Conservation (phyloP, 2,113 vertebrate species). For the Phalacrocorax brasilianus region DNA sequence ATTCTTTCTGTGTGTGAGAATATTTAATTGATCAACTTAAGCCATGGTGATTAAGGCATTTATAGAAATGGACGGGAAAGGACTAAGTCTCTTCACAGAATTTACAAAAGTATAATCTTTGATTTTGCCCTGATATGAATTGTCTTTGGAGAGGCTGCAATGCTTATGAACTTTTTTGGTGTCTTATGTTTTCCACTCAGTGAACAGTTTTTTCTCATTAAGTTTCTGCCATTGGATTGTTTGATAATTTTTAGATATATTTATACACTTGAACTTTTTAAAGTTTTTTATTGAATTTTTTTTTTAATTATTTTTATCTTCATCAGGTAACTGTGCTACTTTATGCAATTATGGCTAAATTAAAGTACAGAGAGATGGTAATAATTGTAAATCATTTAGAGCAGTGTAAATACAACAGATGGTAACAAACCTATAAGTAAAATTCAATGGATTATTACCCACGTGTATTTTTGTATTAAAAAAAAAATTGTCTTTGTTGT, state of each 20-base stretch:
- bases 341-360: not conserved
- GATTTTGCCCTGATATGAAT: not conserved
- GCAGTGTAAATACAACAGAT: not conserved
- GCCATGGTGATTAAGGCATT: not conserved
- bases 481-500: not conserved
- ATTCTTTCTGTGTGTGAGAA: not conserved
- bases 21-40: not conserved
- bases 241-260: not conserved
- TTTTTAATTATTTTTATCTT: not conserved
- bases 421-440: not conserved
- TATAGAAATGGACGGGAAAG: not conserved
- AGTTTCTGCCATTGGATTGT: not conserved
- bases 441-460: not conserved
- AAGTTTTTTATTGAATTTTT: not conserved
- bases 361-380: not conserved
- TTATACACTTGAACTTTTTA: not conserved
- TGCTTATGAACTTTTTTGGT: not conserved
- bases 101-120: not conserved
- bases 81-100: not conserved
- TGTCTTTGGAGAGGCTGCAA: not conserved
- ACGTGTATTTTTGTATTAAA: rapidly evolving
- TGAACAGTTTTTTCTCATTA: not conserved
- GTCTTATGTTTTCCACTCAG: not conserved
- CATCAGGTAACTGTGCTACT: not conserved
- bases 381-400: not conserved